Conservation (phyloP, 1,140 invertebrate species). For the Drosophila pectinifera region DNA sequence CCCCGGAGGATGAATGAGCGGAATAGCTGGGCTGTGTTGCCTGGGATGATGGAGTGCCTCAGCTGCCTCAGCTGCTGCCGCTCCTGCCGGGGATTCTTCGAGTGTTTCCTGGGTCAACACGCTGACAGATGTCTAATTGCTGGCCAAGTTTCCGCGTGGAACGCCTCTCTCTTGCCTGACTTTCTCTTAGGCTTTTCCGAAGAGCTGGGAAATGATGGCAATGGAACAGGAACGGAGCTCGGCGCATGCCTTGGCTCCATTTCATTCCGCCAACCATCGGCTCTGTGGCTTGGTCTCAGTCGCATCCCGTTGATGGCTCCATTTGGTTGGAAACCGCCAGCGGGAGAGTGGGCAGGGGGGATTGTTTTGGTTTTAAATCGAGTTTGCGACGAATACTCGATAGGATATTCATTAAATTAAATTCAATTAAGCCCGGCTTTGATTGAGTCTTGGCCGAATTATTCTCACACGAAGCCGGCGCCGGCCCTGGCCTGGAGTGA, state of each 20-base stretch:
- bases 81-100: slow-evolving; percentile 30
- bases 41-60: slow-evolving; percentile 45
- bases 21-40: background rate
- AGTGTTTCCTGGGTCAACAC: slow-evolving; percentile 43
- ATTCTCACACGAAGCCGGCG: slow-evolving; percentile 17
- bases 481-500: slow-evolving; percentile 9
- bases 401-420: slow-evolving; percentile 29
- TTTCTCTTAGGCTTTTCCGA: slow-evolving; percentile 39
- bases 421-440: slow-evolving; percentile 39
- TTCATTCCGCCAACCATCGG: slow-evolving; percentile 14
- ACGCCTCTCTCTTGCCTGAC: slow-evolving; percentile 15
- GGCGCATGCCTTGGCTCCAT: slow-evolving; percentile 30
- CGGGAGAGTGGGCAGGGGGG: background rate
- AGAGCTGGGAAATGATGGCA: slow-evolving; percentile 44
- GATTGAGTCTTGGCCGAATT: slow-evolving; percentile 26
- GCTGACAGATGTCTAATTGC: slow-evolving; percentile 51
- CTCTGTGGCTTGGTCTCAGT: slow-evolving; percentile 31
- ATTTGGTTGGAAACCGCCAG: slow-evolving; percentile 20
- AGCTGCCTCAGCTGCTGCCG: slow-evolving; percentile 12
- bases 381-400: slow-evolving; percentile 8
- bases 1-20: slow-evolving; percentile 6
- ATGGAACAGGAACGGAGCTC: slow-evolving; percentile 24
- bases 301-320: slow-evolving; percentile 31
- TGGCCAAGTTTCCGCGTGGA: slow-evolving; percentile 27
- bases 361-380: slow-evolving; percentile 15